phyloP scores from a whole-genome alignment of 1,140 invertebrate species.

The Telenomus remus region DNA sequence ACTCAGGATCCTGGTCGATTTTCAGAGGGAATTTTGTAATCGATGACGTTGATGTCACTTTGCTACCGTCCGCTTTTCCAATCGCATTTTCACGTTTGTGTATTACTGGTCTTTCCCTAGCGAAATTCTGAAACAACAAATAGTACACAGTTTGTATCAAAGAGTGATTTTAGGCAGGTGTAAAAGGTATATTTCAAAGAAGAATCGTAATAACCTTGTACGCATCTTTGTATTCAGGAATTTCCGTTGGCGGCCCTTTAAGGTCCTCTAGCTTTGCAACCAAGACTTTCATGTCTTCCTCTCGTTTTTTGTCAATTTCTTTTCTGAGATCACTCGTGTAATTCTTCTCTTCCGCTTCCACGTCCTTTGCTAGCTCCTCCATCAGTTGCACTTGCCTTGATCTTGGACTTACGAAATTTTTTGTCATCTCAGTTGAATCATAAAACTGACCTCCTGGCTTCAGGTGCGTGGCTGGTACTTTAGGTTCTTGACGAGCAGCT shows the following conservation, averaged over 20 bases:
- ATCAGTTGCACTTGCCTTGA: conserved; percentile 56
- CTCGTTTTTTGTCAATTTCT: conserved; percentile 50
- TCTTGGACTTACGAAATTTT: conserved; percentile 62
- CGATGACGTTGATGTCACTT: conserved; percentile 58
- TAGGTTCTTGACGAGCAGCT: conserved; percentile 57
- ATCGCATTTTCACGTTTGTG: conserved; percentile 68
- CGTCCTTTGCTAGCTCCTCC: conserved; percentile 47
- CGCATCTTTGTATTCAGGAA: conserved; percentile 71
- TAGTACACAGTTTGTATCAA: no score
- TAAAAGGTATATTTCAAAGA: no score
- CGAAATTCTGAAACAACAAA: conserved; percentile 63
- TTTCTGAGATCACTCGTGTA: conserved; percentile 31
- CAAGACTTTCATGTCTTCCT: conserved; percentile 67
- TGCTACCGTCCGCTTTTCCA: conserved; percentile 70
- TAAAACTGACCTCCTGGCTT: conserved; percentile 63
- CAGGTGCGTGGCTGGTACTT: conserved; percentile 63
- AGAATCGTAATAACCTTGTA: conserved; percentile 71
- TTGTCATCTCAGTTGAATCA: conserved; percentile 58
- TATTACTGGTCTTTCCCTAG: conserved; percentile 68
- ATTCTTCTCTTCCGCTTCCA: conserved; percentile 53
- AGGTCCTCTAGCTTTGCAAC: conserved; percentile 68
- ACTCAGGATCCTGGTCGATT: conserved; percentile 73
- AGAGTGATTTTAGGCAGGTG: no score
- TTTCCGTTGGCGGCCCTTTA: conserved; percentile 64
- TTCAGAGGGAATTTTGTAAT: conserved; percentile 63